Evolutionary conservation across 2,888 invertebrate genomes (phyloP).

Genomic region (Apomyelois bistriatella): DNA sequence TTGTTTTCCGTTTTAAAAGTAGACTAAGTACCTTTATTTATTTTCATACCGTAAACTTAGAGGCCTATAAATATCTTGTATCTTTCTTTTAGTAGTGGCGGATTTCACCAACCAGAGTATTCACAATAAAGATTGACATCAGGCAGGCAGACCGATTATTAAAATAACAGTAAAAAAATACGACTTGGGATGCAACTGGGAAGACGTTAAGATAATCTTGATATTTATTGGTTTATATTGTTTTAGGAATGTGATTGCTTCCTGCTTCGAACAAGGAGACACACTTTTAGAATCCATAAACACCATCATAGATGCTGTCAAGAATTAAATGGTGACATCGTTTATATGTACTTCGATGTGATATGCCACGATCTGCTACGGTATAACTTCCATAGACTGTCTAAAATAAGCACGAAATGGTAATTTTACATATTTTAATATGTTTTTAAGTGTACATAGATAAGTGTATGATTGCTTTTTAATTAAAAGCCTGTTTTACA

Average conservation of each 20-base stretch:
- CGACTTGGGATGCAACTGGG: no score
- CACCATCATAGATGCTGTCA: conserved; percentile 19
- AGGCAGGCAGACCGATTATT: no score
- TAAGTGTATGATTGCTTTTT: neutral
- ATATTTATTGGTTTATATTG: conserved; percentile 17
- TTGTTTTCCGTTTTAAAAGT: no score
- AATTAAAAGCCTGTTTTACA: neutral
- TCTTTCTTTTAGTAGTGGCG: no score
- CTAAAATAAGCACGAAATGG: neutral
- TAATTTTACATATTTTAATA: neutral
- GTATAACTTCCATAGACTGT: neutral
- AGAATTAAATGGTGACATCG: neutral
- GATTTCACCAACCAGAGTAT: no score
- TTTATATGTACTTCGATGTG: neutral
- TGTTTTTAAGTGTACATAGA: neutral
- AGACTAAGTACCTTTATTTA: no score
- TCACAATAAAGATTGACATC: no score
- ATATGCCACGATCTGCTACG: neutral
- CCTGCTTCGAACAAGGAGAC: conserved; percentile 36
- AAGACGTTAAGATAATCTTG: neutral
- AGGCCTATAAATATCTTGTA: no score
- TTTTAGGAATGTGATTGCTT: conserved; percentile 44
- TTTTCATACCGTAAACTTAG: no score
- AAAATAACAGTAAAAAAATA: no score
- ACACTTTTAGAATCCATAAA: conserved; percentile 20